These are phyloP conservation scores for Cossypha polioptera DNA, from an alignment of 2,797 vertebrate genomes.

Conservation along the genomic window DNA sequence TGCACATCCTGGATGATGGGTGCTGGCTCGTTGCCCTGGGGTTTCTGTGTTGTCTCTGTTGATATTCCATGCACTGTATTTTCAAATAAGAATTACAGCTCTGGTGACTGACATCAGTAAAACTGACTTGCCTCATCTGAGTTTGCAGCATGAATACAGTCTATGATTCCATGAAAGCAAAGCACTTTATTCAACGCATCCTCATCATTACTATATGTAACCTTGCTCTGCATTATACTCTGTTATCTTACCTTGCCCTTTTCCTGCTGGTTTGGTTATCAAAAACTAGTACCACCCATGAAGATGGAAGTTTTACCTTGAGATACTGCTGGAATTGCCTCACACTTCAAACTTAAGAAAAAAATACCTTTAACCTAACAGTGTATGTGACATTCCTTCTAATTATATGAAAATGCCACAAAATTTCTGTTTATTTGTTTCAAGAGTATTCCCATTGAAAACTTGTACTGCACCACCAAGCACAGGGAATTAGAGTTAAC, in stretches of 20 bases:
- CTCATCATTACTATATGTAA: not conserved
- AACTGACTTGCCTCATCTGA: not conserved
- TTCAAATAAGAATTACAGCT: not conserved
- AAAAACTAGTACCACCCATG: not conserved
- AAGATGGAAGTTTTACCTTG: not conserved
- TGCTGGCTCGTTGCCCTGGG: not conserved
- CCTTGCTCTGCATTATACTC: not conserved
- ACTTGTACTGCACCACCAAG: not conserved
- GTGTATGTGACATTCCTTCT: conserved; percentile 32
- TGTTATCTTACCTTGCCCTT: not conserved
- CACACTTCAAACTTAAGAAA: not conserved
- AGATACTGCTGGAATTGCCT: not conserved
- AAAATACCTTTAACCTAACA: not conserved
- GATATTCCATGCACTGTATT: rapidly evolving
- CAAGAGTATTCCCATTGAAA: conserved; percentile 45
- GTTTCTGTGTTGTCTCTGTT: rapidly evolving
- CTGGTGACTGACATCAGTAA: not conserved
- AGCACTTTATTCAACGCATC: not conserved
- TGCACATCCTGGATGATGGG: not conserved
- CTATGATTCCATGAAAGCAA: not conserved
- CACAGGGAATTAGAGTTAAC: not conserved
- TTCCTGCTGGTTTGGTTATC: not conserved
- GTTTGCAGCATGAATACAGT: not conserved
- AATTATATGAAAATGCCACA: conserved; percentile 57
- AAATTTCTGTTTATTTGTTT: conserved; percentile 56